Evolutionary conservation across 1,140 invertebrate species (phyloP).

Genomic region (Pseudomyrmex dendroicus): DNA sequence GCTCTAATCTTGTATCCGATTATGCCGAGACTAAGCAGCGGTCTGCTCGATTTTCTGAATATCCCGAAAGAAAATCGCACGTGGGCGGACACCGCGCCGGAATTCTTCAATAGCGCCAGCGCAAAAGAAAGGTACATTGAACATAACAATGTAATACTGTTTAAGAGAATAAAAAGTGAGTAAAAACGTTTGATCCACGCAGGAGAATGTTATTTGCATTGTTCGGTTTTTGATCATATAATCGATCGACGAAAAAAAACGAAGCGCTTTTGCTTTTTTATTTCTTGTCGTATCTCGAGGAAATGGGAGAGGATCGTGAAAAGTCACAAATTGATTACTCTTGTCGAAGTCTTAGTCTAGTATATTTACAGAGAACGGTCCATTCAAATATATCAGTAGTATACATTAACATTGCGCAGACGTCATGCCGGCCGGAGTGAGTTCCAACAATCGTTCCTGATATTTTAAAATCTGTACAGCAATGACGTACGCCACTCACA

Average conservation of each 20-base stretch:
- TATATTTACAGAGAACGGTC: constrained; percentile 80
- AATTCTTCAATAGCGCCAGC: not conserved
- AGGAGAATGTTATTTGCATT: not conserved
- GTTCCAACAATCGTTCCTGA: not conserved
- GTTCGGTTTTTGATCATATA: not conserved
- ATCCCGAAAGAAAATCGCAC: constrained; percentile 84
- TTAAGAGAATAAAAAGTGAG: constrained; percentile 68
- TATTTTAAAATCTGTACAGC: constrained; percentile 16
- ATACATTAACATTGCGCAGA: constrained; percentile 72
- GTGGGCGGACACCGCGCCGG: constrained; percentile 85
- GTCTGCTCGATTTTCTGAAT: constrained; percentile 88
- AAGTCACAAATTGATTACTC: constrained; percentile 60
- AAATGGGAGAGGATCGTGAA: not conserved
- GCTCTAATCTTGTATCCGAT: constrained; percentile 94
- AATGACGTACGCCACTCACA: not conserved
- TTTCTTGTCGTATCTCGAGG: not conserved
- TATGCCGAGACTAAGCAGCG: constrained; percentile 89
- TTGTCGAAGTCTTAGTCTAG: constrained; percentile 75
- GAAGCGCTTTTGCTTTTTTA: not conserved
- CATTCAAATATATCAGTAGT: constrained; percentile 76
- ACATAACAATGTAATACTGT: constrained; percentile 66
- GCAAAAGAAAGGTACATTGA: constrained; percentile 23
- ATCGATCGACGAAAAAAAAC: not conserved
- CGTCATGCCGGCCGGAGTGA: constrained; percentile 55
- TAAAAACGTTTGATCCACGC: constrained; percentile 20